These are phyloP conservation scores for Nemopilema nomurai DNA, from an alignment of 30 jellyfish, hydroid and myxozoan genomes.

Conservation along the genomic window DNA sequence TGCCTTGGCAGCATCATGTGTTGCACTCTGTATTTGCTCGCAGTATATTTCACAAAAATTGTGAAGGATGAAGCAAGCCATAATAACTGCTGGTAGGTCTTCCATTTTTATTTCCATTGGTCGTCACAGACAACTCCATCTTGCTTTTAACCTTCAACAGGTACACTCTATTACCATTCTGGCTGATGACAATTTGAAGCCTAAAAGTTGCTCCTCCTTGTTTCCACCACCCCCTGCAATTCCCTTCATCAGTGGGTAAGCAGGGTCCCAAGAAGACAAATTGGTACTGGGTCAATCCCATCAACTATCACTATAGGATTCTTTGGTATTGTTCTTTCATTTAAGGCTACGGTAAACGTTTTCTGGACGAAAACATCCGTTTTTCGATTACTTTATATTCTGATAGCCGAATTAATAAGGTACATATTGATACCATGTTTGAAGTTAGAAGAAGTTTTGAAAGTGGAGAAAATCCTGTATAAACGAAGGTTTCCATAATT, in stretches of 20 bases:
- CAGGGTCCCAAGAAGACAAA: conserved; percentile 51
- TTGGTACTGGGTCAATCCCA: conserved; percentile 37
- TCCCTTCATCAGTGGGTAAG: conserved; percentile 44
- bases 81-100: conserved; percentile 24
- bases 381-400: too few relatives aligned
- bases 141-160: conserved; percentile 67
- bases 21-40: too few relatives aligned
- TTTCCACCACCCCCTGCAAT: conserved; percentile 3
- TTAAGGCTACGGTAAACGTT: neutral
- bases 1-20: too few relatives aligned
- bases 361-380: too few relatives aligned
- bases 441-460: too few relatives aligned
- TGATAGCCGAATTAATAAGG: too few relatives aligned
- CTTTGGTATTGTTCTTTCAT: conserved; percentile 24
- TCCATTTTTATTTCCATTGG: conserved; percentile 17
- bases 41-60: conserved; percentile 60
- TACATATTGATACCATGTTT: too few relatives aligned
- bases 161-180: conserved; percentile 53
- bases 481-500: too few relatives aligned
- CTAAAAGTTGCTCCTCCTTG: conserved; percentile 34
- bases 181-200: conserved; percentile 27
- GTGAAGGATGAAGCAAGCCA: conserved; percentile 54
- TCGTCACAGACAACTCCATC: conserved; percentile 41
- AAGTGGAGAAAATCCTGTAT: too few relatives aligned
- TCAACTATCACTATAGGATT: conserved; percentile 5